These are phyloP conservation scores for Exephanes ischioxanthus DNA, from an alignment of 2,888 invertebrate genomes.

Conservation along the genomic window DNA sequence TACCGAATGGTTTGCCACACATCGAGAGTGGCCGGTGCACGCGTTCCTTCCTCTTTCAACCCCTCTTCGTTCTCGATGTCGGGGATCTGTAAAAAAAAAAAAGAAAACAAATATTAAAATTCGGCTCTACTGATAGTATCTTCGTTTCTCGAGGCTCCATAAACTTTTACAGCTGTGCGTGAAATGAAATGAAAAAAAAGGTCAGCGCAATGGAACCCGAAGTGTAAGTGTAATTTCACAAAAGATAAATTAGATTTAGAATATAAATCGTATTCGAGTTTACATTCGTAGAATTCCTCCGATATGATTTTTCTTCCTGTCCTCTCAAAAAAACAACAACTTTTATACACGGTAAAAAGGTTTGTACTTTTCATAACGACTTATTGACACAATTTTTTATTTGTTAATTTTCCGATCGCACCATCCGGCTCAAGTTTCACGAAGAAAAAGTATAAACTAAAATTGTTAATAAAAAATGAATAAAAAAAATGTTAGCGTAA, in stretches of 20 bases:
- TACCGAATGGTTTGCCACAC: constrained; percentile 67
- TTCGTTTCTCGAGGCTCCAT: constrained; percentile 80
- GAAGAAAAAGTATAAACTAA: too few species aligned
- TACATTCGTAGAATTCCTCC: background rate
- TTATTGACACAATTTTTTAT: too few species aligned
- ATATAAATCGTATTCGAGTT: background rate
- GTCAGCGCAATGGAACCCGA: background rate
- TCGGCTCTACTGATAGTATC: constrained; percentile 80
- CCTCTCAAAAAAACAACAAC: too few species aligned
- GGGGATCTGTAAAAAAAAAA: constrained; percentile 78
- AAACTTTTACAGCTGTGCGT: constrained; percentile 81
- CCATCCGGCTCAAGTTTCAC: too few species aligned
- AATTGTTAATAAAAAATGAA: background rate
- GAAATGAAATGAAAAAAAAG: constrained; percentile 1
- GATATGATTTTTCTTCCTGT: background rate
- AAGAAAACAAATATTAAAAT: constrained; percentile 80
- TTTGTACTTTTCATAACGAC: too few species aligned
- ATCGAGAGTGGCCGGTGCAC: constrained; percentile 69
- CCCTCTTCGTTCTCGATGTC: constrained; percentile 60
- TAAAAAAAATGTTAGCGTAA: background rate
- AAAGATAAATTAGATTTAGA: background rate
- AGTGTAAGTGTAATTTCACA: background rate
- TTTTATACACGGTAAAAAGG: too few species aligned
- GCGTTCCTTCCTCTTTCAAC: constrained; percentile 63
- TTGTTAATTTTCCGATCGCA: too few species aligned